Evolutionary conservation across 53 echinoderm and acorn worm species (phyloP), one percentile per base, ranked within the genome.

Genomic region (Patiria pectinifera): DNA sequence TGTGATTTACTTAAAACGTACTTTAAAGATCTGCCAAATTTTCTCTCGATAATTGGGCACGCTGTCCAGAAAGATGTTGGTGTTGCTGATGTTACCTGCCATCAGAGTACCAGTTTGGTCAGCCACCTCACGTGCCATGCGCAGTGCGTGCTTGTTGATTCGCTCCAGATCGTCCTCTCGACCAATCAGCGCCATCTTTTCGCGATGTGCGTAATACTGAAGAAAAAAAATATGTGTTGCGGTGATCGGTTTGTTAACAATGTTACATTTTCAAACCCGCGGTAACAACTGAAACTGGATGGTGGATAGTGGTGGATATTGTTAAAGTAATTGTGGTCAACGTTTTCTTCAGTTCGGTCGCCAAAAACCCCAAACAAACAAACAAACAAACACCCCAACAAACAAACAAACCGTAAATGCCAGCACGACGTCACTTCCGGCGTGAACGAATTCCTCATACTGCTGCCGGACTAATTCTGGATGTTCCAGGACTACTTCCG

Each of bases 21-120:
- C 96, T 83, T 95, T 96, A 60, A 95, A 96, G 23, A 96, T 95
- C 13, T 83, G 80, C 71, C 83, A 87, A 10, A 91, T 89, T 45
- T 79, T 82, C 16, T 95, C 94, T 71, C 81, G 94, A 43, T 86
- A 79, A 15, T 92, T 91, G 2, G 95, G 92, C 47, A 92, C 83
- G 18, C 60, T 82, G 4, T 94, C 92, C 59, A 92, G 25, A 76
- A 94, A 96, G 0, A 94, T 77, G 8, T 83, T 94, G 45, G 96
- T 88, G n/a, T n/a, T n/a, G n/a, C n/a, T n/a, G 71, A 97, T 92
- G 69, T 97, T 95, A 53, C 97, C 97, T 11, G 96, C 96, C 97
- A 97, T 96, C 45, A 35, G 35, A 35, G 35, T 35, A 35, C 35
- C 35, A 35, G 35, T 35, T 35, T 35, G 35, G 35, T 35, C 35